Conservation (phyloP, 2,113 vertebrate genomes). For the Burhinus bistriatus region DNA sequence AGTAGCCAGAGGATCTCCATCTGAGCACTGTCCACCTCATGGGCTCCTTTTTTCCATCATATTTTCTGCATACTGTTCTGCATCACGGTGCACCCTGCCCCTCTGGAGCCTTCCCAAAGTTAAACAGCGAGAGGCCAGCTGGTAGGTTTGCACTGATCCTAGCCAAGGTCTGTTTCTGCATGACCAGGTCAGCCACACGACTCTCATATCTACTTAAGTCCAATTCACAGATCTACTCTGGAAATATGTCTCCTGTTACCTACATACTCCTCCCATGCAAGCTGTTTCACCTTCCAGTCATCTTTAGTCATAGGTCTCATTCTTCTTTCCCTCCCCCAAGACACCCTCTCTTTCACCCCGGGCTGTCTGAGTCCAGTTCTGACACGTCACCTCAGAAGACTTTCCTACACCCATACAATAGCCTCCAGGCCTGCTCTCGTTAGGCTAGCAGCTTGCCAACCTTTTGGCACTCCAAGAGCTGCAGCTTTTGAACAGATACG, state of each 20-base stretch:
- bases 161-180: not conserved
- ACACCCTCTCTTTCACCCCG: not conserved
- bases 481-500: not conserved
- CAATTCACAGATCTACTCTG: not conserved
- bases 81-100: not conserved
- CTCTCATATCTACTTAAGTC: not conserved
- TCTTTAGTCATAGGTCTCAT: not conserved
- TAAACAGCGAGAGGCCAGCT: not conserved
- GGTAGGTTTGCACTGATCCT: not conserved
- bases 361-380: not conserved
- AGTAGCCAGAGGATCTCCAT: not conserved
- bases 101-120: not conserved
- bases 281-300: not conserved
- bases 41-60: not conserved
- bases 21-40: not conserved
- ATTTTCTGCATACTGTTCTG: not conserved
- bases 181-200: not conserved
- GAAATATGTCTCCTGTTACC: not conserved
- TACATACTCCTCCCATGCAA: not conserved
- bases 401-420: not conserved
- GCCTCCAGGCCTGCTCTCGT: not conserved
- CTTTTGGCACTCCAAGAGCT: not conserved
- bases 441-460: not conserved
- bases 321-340: not conserved
- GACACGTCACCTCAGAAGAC: not conserved